These are phyloP conservation scores for Oryzias curvinotus DNA, from an alignment of 2,113 vertebrate species.

Conservation along the genomic window DNA sequence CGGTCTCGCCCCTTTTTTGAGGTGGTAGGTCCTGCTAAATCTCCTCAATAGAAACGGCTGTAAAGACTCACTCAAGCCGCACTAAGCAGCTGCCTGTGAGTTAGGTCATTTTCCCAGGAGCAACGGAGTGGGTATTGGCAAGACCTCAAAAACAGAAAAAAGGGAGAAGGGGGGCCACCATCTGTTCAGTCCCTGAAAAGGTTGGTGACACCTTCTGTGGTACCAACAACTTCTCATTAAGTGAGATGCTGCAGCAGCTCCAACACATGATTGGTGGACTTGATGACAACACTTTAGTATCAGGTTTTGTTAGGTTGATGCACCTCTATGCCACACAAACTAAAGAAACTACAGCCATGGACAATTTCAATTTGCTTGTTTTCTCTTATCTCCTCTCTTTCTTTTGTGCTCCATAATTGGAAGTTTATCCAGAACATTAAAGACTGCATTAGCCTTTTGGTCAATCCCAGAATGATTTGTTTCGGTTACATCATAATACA, in stretches of 20 bases:
- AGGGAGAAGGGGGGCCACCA: slow-evolving; percentile 88
- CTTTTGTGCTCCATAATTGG: slow-evolving; percentile 54
- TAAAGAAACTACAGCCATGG: too few species aligned
- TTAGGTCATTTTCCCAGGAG: slow-evolving; percentile 99
- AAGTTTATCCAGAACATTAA: slow-evolving; percentile 58
- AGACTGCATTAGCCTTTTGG: slow-evolving; percentile 57
- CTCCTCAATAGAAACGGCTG: slow-evolving; percentile 81
- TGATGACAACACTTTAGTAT: slow-evolving; percentile 80
- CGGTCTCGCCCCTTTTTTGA: slow-evolving; percentile 72
- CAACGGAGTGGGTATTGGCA: slow-evolving; percentile 97
- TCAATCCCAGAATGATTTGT: slow-evolving; percentile 61
- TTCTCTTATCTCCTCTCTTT: neutral
- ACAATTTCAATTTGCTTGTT: slow-evolving; percentile 19
- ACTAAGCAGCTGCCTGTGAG: slow-evolving; percentile 98
- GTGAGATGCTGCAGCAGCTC: slow-evolving; percentile 87
- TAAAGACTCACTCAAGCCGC: slow-evolving; percentile 99
- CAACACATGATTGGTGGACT: slow-evolving; percentile 85
- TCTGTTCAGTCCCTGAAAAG: slow-evolving; percentile 95
- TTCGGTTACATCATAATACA: slow-evolving; percentile 54
- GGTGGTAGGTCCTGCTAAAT: slow-evolving; percentile 80
- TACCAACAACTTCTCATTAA: slow-evolving; percentile 99
- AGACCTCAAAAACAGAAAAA: slow-evolving; percentile 95
- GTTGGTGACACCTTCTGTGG: slow-evolving; percentile 98
- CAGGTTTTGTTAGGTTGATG: slow-evolving; percentile 40
- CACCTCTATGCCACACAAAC: slow-evolving; percentile 27